Conservation (phyloP, 2,797 vertebrate species). For the Jordanella pulchra region DNA sequence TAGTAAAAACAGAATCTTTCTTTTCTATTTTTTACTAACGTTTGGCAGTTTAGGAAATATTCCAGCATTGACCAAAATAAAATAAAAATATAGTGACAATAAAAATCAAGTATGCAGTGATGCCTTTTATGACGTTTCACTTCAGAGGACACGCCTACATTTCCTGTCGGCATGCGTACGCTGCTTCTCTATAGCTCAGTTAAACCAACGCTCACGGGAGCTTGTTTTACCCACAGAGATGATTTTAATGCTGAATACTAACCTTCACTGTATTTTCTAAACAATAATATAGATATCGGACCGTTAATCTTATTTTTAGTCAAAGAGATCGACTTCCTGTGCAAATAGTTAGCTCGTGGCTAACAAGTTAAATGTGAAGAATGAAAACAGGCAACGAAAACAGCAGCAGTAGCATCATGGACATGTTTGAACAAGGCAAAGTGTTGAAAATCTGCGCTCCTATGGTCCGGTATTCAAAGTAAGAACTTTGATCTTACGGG, state of each 20-base stretch:
- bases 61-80: background rate
- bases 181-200: background rate
- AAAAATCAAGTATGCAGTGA: rapidly evolving
- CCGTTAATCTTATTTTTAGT: rapidly evolving
- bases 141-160: constrained; percentile 35
- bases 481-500: constrained; percentile 32
- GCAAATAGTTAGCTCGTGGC: constrained; percentile 33
- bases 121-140: constrained; percentile 31
- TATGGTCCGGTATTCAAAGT: constrained; percentile 99
- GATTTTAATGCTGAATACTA: rapidly evolving
- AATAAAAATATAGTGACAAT: background rate
- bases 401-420: constrained; percentile 71
- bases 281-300: background rate
- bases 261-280: background rate
- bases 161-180: constrained; percentile 10
- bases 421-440: constrained; percentile 87
- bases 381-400: constrained; percentile 60
- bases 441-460: constrained; percentile 92
- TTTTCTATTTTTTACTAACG: background rate
- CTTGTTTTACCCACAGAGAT: rapidly evolving
- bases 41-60: background rate
- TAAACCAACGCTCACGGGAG: background rate
- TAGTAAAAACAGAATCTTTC: background rate
- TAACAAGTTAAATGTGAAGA: constrained; percentile 1
- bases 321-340: no score